Conservation (phyloP, 2,113 vertebrate genomes). For the Saccopteryx leptura region DNA sequence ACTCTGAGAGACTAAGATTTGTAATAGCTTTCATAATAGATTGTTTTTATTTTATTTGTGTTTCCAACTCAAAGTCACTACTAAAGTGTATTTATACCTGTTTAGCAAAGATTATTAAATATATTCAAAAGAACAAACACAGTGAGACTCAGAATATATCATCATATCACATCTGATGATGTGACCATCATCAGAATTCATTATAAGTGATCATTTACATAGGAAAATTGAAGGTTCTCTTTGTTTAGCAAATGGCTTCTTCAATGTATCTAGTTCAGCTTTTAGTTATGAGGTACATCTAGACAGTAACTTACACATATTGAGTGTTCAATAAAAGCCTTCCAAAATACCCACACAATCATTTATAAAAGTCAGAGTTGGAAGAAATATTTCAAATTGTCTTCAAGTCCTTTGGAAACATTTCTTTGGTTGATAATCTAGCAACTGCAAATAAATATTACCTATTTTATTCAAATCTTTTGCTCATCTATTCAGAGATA, state of each 20-base stretch:
- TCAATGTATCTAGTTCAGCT: neutral
- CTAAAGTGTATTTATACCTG: neutral
- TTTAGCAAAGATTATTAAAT: constrained; percentile 19
- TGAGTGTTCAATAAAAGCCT: neutral
- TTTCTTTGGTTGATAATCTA: constrained; percentile 48
- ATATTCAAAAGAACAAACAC: neutral
- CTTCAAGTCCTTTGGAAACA: neutral
- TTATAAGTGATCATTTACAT: neutral
- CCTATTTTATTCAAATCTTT: constrained; percentile 21
- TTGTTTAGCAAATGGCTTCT: constrained; percentile 5
- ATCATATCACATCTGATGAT: too few relatives aligned
- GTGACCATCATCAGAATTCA: neutral
- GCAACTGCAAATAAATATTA: constrained; percentile 45
- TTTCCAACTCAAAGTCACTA: constrained; percentile 6
- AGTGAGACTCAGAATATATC: neutral
- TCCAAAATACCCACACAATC: constrained; percentile 13
- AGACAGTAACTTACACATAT: neutral
- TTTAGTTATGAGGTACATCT: neutral
- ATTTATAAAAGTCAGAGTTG: constrained; percentile 57
- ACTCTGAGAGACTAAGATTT: neutral
- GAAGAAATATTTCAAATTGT: constrained; percentile 28
- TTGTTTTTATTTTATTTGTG: constrained; percentile 20
- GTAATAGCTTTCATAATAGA: neutral
- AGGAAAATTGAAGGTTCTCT: neutral
- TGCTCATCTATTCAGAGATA: neutral